These are phyloP conservation scores for Eubasilissa regina DNA, from an alignment of 1,140 invertebrate species.

Conservation along the genomic window DNA sequence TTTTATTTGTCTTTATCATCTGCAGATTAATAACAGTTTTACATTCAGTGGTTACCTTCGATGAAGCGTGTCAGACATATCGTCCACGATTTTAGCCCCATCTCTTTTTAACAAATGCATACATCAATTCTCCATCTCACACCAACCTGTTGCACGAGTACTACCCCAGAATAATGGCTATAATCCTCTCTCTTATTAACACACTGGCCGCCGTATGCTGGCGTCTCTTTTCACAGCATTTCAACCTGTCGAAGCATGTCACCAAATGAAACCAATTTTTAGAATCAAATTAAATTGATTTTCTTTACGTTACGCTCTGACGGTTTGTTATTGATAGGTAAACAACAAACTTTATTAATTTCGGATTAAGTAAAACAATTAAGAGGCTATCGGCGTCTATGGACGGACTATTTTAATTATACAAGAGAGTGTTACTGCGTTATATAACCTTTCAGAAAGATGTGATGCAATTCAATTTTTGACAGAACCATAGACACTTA, in stretches of 20 bases:
- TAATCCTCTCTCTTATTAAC: neutral
- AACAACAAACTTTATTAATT: too few relatives aligned
- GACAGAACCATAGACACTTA: too few relatives aligned
- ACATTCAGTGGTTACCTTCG: conserved; percentile 2
- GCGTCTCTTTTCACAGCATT: conserved; percentile 7
- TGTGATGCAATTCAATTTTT: too few relatives aligned
- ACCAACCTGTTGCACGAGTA: conserved; percentile 42
- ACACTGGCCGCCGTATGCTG: neutral
- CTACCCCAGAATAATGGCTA: neutral
- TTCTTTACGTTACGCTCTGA: neutral
- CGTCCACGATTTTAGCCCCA: conserved; percentile 7
- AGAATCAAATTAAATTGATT: neutral
- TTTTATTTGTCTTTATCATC: too few relatives aligned
- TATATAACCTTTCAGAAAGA: too few relatives aligned
- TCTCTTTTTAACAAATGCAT: conserved; percentile 3
- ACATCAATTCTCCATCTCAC: conserved; percentile 14
- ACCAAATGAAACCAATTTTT: conserved; percentile 8
- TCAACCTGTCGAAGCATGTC: neutral
- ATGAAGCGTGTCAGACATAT: conserved; percentile 40
- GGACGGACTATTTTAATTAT: too few relatives aligned
- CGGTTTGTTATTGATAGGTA: too few relatives aligned
- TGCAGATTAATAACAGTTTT: neutral
- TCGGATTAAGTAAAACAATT: too few relatives aligned
- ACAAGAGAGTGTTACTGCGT: too few relatives aligned
- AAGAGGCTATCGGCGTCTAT: too few relatives aligned